Evolutionary conservation across 2,797 vertebrate species (phyloP), one percentile per base, ranked within the genome.

Genomic region (Rhinogobio ventralis): DNA sequence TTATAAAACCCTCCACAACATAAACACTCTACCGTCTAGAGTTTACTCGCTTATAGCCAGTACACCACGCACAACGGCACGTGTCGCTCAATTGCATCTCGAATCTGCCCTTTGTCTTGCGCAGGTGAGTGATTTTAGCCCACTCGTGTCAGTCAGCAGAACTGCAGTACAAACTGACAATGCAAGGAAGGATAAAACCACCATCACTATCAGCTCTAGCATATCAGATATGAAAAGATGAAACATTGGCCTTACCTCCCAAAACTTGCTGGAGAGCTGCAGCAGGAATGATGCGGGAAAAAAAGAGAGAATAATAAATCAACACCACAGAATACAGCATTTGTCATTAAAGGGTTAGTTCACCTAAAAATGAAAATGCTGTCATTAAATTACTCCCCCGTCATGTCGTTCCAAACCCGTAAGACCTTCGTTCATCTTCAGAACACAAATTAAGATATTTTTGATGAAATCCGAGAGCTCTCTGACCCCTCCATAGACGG

Each of bases 131-230:
- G 42, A 55, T 80, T 89, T 77, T 14, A 53, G 87, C 89, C 89
- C 85, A 88, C 87, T 92, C 91, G 90, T 92, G 91, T 92, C 93
- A 90, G 93, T 93, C 93, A 93, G 93, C 92, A 94, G 92, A 95
- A 94, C 94, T 94, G 94, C 94, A 95, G 95, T 95, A 94, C 95
- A 95, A 95, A 94, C 91, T 89, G 91, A 94, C 93, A 94, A 92
- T 91, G 93, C 91, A 79, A 87, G 76, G 28, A 67, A 53, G 33
- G 49, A 80, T 36, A 36, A 66, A 87, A 90, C 90, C 57, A 74
- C 17, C 89, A 89, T 87, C 53, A 64, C 79, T 88, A 87, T 91
- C 85, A 91, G 86, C 89, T 88, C 90, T 88, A 88, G 80, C 87
- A 91, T 88, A 89, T 80, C 89, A 90, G 81, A 91, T 88, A 85